Percentiles rank a stretch among this genome's conserved stretches.
phyloP scores from a whole-genome alignment of 2,797 vertebrate genomes.

The Pseudomugil gertrudae region DNA sequence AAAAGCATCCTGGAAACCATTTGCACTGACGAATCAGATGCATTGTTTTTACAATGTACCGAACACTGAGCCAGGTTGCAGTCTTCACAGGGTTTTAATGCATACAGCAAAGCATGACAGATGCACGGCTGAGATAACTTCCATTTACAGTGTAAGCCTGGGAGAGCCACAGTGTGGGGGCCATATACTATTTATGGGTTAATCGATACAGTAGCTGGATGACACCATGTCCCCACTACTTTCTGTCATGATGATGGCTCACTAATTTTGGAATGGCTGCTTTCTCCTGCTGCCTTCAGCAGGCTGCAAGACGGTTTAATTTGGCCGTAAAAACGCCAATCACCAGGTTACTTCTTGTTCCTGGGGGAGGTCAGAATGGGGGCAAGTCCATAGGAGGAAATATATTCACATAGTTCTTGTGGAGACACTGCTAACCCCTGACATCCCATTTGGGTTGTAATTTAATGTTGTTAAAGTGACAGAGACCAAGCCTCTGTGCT shows the following conservation, averaged over 20 bases:
- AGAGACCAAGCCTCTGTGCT: conserved; percentile 82
- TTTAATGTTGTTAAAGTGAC: conserved; percentile 92
- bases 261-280: conserved; percentile 94
- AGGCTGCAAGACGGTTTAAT: conserved; percentile 83
- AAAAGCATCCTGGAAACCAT: conserved; percentile 20
- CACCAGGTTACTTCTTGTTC: conserved; percentile 84
- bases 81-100: conserved; percentile 44
- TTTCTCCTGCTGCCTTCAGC: conserved; percentile 79
- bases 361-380: conserved; percentile 85
- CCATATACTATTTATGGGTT: conserved; percentile 85
- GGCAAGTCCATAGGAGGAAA: conserved; percentile 91
- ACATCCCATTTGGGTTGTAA: conserved; percentile 90
- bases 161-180: conserved; percentile 62
- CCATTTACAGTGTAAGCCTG: conserved; percentile 74
- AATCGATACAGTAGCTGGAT: conserved; percentile 94
- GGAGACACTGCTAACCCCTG: conserved; percentile 85
- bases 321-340: conserved; percentile 93
- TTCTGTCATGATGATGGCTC: conserved; percentile 94
- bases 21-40: conserved; percentile 27
- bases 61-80: conserved; percentile 29
- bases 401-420: conserved; percentile 87
- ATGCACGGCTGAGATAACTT: conserved; percentile 72
- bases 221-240: conserved; percentile 92
- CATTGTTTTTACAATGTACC: conserved; percentile 12
- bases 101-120: conserved; percentile 58